Base-by-base conservation (phyloP, 2,888 invertebrate genomes). In the Argyresthia albistria region DNA sequence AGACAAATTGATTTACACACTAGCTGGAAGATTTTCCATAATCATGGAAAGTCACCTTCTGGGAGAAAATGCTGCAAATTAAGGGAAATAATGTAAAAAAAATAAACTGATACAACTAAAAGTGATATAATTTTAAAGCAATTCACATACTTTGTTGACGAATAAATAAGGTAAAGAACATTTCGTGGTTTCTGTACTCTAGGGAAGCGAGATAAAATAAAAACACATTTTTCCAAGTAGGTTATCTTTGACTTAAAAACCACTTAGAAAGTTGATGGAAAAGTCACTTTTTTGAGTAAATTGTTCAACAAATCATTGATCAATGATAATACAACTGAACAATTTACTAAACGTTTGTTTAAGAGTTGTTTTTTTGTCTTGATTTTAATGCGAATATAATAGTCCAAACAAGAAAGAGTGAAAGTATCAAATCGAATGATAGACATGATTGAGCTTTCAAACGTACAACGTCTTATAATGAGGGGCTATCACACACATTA, bases 401-500 rank as follows among this genome's bases (percentile, higher is more conserved):
- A 39, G 43, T 6, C 15, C 35, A 11, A 50, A 11, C 36, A 16
- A 39, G 14, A 45, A 49, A 70, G 57, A 75, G 82, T 70, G 82
- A 83, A 83, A 83, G 83, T 67, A 55, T 53, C 63, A 66, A 66
- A 68, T 67, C 8, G 25, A n/a, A 46, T n/a, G 50, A 50, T 16
- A 9, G 10, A 39, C 36, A 46, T 42, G 50, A 25, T 25, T 35
- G 67, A 69, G 72, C 76, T 73, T 73, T 70, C 67, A 66, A 76
- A 51, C 14, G 35, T 12, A 77, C 68, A 59, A 60, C 67, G 65
- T 73, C 25, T 25, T 25, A 69, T 77, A 76, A 80, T 80, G 71
- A 76, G 69, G n/a, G 68, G 72, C 76, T 80, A 81, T 71, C 65
- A 70, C 73, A 77, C 76, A 70, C 69, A 75, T 76, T 78, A 80